A percentile compares a stretch with the other conserved stretches of the same genome.
phyloP scores from a whole-genome alignment of 1,140 invertebrate species.

The Leucophenga varia region DNA sequence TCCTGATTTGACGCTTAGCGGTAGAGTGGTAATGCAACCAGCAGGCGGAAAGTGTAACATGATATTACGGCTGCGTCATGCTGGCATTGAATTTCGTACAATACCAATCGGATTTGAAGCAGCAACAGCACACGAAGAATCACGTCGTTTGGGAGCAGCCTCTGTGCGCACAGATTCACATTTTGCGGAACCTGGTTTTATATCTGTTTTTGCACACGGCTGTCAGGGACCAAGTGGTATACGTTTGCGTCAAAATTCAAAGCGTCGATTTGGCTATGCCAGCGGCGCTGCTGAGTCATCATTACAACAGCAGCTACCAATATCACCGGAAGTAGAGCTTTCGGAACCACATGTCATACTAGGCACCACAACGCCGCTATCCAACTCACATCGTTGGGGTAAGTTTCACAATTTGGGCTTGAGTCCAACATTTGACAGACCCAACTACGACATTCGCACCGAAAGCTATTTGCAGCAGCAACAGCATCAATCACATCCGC shows the following conservation, averaged over 20 bases:
- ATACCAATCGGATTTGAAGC: conserved; percentile 39
- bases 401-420: conserved; percentile 27
- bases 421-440: neutral
- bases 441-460: conserved; percentile 37
- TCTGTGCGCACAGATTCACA: conserved; percentile 78
- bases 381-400: conserved; percentile 19
- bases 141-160: conserved; percentile 63
- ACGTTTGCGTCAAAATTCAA: conserved; percentile 44
- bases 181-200: conserved; percentile 78
- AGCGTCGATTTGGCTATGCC: conserved; percentile 38
- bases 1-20: conserved; percentile 75
- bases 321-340: conserved; percentile 30
- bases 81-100: conserved; percentile 73
- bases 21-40: conserved; percentile 66
- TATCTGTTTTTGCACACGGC: conserved; percentile 80
- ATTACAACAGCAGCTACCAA: conserved; percentile 9
- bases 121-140: conserved; percentile 31
- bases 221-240: conserved; percentile 62
- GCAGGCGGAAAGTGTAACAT: conserved; percentile 69
- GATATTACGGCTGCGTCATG: conserved; percentile 72
- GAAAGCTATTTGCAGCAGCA: conserved; percentile 11
- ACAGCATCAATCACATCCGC: conserved; percentile 24
- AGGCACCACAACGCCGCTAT: conserved; percentile 16
- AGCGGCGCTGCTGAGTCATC: neutral
- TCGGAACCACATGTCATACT: conserved; percentile 42